Conservation (phyloP, 2,888 invertebrate genomes). For the Papilio demoleus region DNA sequence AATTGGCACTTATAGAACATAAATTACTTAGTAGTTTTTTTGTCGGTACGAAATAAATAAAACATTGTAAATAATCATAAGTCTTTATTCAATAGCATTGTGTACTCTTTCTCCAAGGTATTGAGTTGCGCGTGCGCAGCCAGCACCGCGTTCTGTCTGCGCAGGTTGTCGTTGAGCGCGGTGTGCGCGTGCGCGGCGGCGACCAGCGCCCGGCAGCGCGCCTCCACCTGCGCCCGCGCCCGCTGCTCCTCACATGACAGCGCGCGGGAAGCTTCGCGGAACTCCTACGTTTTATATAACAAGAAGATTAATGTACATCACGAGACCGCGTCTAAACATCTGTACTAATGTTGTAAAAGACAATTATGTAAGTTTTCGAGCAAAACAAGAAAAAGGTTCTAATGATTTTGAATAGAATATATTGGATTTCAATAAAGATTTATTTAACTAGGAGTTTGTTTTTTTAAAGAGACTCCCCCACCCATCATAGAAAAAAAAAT, state of each 20-base stretch:
- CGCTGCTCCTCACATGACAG: background rate
- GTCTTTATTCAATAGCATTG: constrained; percentile 62
- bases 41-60: background rate
- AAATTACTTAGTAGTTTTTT: no score
- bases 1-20: no score
- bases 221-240: constrained; percentile 23
- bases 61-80: constrained; percentile 37
- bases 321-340: no score
- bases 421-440: no score
- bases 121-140: constrained; percentile 60
- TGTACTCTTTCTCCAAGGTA: constrained; percentile 63
- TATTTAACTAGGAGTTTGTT: no score
- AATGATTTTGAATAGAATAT: no score
- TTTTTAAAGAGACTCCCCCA: no score
- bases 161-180: constrained; percentile 66
- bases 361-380: no score
- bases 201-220: constrained; percentile 55
- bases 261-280: background rate
- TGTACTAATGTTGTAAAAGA: no score
- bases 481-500: no score
- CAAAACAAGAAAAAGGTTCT: no score
- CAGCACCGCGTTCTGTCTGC: constrained; percentile 61
- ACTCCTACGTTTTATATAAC: background rate
- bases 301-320: no score
- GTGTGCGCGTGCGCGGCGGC: constrained; percentile 57